phyloP scores from a whole-genome alignment of 2,888 invertebrate genomes.

The Salpingus planirostris region DNA sequence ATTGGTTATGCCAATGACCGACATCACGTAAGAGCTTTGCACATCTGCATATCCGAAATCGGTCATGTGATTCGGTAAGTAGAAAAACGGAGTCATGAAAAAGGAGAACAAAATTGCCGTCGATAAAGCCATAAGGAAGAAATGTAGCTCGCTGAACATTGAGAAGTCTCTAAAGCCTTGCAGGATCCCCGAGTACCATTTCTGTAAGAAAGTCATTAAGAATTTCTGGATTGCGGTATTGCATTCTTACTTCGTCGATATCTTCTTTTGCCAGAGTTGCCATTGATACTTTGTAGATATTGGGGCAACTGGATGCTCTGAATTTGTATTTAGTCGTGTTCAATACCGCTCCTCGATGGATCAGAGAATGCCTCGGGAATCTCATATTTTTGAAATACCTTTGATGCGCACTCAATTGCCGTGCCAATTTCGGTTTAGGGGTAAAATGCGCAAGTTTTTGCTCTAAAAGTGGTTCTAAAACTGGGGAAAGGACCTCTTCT shows the following conservation, averaged over 20 bases:
- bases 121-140: slow-evolving; percentile 72
- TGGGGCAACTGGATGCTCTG: slow-evolving; percentile 83
- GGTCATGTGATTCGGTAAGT: slow-evolving; percentile 76
- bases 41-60: slow-evolving; percentile 57
- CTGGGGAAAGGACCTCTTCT: too few species aligned
- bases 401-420: slow-evolving; percentile 51
- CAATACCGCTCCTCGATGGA: slow-evolving; percentile 77
- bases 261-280: slow-evolving; percentile 69
- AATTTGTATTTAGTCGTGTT: slow-evolving; percentile 74
- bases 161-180: slow-evolving; percentile 66
- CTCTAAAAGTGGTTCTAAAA: too few species aligned
- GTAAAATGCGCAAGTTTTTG: too few species aligned
- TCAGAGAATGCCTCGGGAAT: slow-evolving; percentile 71
- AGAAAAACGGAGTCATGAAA: slow-evolving; percentile 94
- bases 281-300: slow-evolving; percentile 86
- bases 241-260: slow-evolving; percentile 57
- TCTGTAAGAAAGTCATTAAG: slow-evolving; percentile 49
- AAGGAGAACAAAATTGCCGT: slow-evolving; percentile 85
- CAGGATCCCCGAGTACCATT: slow-evolving; percentile 60
- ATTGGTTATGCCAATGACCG: slow-evolving; percentile 81
- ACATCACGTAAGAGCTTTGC: slow-evolving; percentile 70
- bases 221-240: not conserved
- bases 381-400: slow-evolving; percentile 64
- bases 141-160: slow-evolving; percentile 67
- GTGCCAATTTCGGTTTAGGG: slow-evolving; percentile 44